These are phyloP conservation scores for Nansenia antarctica DNA, from an alignment of 2,113 vertebrate species.

Conservation along the genomic window DNA sequence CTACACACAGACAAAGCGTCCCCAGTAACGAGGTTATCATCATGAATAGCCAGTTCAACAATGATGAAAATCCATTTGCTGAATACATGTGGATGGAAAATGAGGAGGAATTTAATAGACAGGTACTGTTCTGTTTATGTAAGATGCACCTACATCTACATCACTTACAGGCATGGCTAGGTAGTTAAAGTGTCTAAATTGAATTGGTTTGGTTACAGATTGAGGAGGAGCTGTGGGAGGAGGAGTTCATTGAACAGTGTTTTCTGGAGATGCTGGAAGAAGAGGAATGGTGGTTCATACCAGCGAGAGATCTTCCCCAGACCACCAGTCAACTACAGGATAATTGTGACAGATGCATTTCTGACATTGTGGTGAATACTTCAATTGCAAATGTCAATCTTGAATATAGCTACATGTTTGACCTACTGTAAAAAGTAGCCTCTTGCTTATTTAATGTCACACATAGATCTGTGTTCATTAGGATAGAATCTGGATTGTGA, in stretches of 20 bases:
- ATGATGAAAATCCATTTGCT: slow-evolving; percentile 89
- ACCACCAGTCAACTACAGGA: slow-evolving; percentile 84
- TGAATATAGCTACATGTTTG: background rate
- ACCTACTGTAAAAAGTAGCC: background rate
- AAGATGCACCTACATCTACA: no score
- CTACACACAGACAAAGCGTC: slow-evolving; percentile 77
- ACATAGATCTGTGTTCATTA: background rate
- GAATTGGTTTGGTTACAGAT: slow-evolving; percentile 69
- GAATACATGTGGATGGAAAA: slow-evolving; percentile 98
- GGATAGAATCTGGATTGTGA: background rate
- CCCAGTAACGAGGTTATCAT: slow-evolving; percentile 78
- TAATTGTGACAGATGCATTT: slow-evolving; percentile 79
- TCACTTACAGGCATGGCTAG: no score
- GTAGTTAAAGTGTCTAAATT: background rate
- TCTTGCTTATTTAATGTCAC: no score
- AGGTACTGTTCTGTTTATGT: slow-evolving; percentile 64
- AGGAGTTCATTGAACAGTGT: slow-evolving; percentile 92
- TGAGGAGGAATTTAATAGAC: slow-evolving; percentile 92
- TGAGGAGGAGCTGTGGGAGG: slow-evolving; percentile 93
- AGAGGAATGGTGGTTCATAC: slow-evolving; percentile 92
- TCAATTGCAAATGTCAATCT: background rate
- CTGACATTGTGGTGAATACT: slow-evolving; percentile 81
- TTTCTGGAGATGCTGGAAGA: slow-evolving; percentile 94
- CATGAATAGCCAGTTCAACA: slow-evolving; percentile 79
- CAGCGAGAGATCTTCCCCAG: slow-evolving; percentile 89